phyloP scores from a whole-genome alignment of 1,140 invertebrate species.

The Schlechtendalia chinensis region DNA sequence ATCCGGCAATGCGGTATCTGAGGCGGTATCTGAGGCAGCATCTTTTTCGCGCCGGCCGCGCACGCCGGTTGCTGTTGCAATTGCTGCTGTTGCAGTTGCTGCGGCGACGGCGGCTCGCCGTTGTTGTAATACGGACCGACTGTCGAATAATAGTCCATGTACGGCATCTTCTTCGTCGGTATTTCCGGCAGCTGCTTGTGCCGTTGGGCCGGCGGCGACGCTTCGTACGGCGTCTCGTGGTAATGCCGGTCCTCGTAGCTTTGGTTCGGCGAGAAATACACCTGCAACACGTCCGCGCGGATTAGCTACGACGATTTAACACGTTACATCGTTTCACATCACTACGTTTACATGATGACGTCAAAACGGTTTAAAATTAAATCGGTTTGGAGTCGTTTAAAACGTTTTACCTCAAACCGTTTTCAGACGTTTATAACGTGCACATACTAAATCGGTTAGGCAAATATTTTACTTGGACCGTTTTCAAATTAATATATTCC shows the following conservation, averaged over 20 bases:
- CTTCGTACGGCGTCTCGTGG: conserved; percentile 50
- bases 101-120: conserved; percentile 51
- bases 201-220: conserved; percentile 47
- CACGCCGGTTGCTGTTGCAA: conserved; percentile 53
- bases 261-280: conserved; percentile 53
- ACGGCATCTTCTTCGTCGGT: conserved; percentile 52
- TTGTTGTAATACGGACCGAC: conserved; percentile 55
- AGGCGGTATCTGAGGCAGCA: conserved; percentile 53
- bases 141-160: conserved; percentile 53
- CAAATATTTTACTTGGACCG: too few species aligned
- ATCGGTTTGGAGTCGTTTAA: too few species aligned
- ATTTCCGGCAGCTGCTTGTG: conserved; percentile 53
- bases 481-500: too few species aligned
- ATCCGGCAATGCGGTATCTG: conserved; percentile 55
- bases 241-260: conserved; percentile 55
- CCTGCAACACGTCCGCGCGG: conserved; percentile 32
- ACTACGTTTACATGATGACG: too few species aligned
- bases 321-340: too few species aligned
- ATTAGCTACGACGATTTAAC: too few species aligned
- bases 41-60: conserved; percentile 56
- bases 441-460: too few species aligned
- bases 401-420: too few species aligned
- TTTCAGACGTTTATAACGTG: too few species aligned
- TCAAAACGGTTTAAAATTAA: too few species aligned
- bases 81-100: conserved; percentile 54